Evolutionary conservation across 2,888 invertebrate species (phyloP).

Genomic region (Smittia aterrima): DNA sequence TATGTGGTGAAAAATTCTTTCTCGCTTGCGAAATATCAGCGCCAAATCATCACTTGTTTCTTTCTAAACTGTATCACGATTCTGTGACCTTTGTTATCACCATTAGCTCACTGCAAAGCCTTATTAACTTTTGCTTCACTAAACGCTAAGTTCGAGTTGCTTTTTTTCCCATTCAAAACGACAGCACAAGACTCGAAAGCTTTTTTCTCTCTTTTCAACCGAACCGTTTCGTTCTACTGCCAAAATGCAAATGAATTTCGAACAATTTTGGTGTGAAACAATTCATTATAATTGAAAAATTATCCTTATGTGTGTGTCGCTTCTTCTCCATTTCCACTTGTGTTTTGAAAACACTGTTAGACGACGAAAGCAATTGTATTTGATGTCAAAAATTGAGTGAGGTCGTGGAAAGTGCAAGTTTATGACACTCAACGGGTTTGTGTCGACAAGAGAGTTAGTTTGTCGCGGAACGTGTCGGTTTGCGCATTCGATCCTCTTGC

Average conservation of each 20-base stretch:
- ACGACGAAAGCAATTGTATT: not conserved
- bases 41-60: not conserved
- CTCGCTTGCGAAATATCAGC: not conserved
- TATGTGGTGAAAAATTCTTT: not conserved
- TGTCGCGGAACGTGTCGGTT: no score
- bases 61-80: not conserved
- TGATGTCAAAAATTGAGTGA: constrained; percentile 10
- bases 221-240: not conserved
- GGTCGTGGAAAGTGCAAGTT: constrained; percentile 39
- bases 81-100: not conserved
- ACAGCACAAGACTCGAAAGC: not conserved
- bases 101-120: no score
- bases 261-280: constrained; percentile 17
- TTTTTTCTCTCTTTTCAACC: not conserved
- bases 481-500: no score
- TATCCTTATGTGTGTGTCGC: constrained; percentile 17
- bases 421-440: not conserved
- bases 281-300: constrained; percentile 15
- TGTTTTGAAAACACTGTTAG: not conserved
- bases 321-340: not conserved
- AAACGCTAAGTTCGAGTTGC: not conserved
- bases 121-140: not conserved
- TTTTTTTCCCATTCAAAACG: not conserved
- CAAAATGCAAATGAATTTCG: constrained; percentile 25
- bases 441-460: no score